Evolutionary conservation across 2,797 vertebrate genomes (phyloP).

Genomic region (Peromyscus attwateri): DNA sequence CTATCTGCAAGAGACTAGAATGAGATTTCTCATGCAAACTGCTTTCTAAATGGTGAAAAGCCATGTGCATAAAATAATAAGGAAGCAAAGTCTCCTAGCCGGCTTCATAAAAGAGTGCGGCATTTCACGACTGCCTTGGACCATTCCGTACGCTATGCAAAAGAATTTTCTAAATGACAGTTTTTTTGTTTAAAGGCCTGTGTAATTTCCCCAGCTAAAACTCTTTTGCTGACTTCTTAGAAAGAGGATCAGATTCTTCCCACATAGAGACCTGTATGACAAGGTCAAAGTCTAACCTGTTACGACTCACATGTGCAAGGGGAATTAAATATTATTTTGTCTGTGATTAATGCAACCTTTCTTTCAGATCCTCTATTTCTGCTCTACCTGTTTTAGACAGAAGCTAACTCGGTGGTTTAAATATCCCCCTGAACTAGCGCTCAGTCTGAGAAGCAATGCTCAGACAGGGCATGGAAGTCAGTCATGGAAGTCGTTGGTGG

Average conservation of each 20-base stretch:
- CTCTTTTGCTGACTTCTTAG: conserved; percentile 16
- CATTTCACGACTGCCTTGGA: neutral
- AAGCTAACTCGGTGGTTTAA: neutral
- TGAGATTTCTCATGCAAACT: conserved; percentile 37
- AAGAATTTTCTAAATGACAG: conserved; percentile 58
- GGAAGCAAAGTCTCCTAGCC: conserved; percentile 9
- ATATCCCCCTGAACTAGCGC: neutral
- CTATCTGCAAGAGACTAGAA: neutral
- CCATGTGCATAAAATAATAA: neutral
- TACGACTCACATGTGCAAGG: neutral
- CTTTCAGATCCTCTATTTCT: neutral
- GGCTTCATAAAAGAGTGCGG: neutral
- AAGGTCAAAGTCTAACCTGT: conserved; percentile 27
- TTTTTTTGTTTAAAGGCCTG: conserved; percentile 37
- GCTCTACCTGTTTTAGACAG: conserved; percentile 1
- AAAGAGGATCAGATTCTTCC: conserved; percentile 21
- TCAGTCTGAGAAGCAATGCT: neutral
- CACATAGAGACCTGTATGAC: neutral
- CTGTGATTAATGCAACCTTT: neutral
- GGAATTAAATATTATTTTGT: neutral
- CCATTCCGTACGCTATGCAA: conserved; percentile 1
- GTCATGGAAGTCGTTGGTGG: neutral
- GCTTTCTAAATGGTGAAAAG: conserved; percentile 15
- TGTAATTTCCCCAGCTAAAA: conserved; percentile 16
- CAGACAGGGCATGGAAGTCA: neutral